Conservation (phyloP, 1,140 invertebrate genomes). For the Eulimnadia texana region DNA sequence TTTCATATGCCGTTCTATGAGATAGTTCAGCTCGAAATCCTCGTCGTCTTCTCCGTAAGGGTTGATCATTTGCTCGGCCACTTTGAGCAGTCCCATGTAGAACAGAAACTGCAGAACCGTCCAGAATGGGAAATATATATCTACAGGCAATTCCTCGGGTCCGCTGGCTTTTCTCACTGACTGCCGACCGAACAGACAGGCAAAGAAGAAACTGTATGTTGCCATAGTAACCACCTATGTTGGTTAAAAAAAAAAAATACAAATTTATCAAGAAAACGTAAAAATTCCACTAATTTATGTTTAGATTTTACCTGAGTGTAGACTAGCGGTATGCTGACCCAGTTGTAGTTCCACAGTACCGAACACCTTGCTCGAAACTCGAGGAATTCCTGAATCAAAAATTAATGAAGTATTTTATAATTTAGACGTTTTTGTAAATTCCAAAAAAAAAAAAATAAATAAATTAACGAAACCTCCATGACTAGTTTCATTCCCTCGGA, state of each 20-base stretch:
- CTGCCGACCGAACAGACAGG: slow-evolving; percentile 51
- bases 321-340: slow-evolving; percentile 89
- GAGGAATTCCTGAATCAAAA: slow-evolving; percentile 41
- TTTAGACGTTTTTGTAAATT: background rate
- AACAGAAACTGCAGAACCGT: slow-evolving; percentile 60
- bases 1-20: slow-evolving; percentile 23
- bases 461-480: slow-evolving; percentile 37
- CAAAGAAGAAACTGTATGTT: slow-evolving; percentile 56
- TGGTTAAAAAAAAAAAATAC: too few species aligned
- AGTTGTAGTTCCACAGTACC: slow-evolving; percentile 73
- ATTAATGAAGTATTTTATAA: background rate
- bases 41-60: slow-evolving; percentile 40
- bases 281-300: background rate
- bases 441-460: background rate
- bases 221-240: slow-evolving; percentile 54
- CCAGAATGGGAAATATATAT: slow-evolving; percentile 55
- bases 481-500: slow-evolving; percentile 46
- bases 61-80: slow-evolving; percentile 30
- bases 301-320: slow-evolving; percentile 75
- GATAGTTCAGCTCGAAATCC: slow-evolving; percentile 32
- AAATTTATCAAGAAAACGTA: too few species aligned
- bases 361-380: slow-evolving; percentile 51
- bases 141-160: slow-evolving; percentile 35
- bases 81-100: slow-evolving; percentile 58
- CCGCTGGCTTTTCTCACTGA: slow-evolving; percentile 44